phyloP scores from a whole-genome alignment of 2,888 invertebrate species.

The Idaea biselata region DNA sequence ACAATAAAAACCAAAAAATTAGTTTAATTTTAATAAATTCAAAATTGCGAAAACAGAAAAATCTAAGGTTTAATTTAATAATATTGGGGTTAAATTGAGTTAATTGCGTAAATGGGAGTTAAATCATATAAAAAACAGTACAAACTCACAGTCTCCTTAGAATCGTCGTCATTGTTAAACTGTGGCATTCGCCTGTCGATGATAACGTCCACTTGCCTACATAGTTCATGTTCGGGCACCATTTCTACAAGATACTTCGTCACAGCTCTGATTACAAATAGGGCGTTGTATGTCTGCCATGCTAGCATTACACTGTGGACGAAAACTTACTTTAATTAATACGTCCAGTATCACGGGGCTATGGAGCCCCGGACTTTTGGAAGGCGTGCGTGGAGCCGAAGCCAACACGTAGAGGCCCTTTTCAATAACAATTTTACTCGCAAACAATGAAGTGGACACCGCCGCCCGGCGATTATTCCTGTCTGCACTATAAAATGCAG shows the following conservation, averaged over 20 bases:
- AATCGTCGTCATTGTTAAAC: background rate
- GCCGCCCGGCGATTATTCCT: no score
- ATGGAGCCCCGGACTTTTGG: no score
- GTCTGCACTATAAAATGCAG: no score
- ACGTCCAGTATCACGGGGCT: background rate
- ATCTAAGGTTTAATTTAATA: no score
- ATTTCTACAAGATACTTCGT: constrained; percentile 95
- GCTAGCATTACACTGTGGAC: constrained; percentile 82
- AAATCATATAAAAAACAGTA: no score
- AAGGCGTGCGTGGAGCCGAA: no score
- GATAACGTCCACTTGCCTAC: constrained; percentile 88
- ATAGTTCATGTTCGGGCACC: constrained; percentile 92
- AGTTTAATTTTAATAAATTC: no score
- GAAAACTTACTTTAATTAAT: constrained; percentile 7
- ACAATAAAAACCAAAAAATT: no score
- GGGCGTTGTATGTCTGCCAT: constrained; percentile 96
- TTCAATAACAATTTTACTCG: no score
- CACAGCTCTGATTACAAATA: constrained; percentile 92
- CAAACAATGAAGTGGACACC: no score
- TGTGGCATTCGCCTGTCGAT: constrained; percentile 40
- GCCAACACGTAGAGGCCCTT: no score
- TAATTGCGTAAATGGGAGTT: background rate
- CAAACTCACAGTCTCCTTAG: background rate
- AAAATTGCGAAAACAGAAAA: no score
- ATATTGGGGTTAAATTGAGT: background rate